Evolutionary conservation across 2,888 invertebrate species (phyloP), one percentile per base, ranked within the genome.

Genomic region (Drosophila setosimentum): DNA sequence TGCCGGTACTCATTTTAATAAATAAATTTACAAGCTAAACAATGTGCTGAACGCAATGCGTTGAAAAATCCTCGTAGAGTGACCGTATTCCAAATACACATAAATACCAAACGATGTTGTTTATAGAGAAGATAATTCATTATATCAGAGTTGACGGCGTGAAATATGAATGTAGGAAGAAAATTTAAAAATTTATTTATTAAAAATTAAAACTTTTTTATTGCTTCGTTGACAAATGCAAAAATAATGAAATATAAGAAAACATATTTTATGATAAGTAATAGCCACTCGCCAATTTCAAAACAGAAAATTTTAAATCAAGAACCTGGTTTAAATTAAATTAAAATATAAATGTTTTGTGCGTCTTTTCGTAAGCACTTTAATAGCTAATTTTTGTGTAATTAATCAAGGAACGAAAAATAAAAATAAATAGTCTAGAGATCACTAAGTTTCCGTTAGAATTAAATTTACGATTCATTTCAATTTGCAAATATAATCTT

Each of bases 1-100:
- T 48, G 8, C 55, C 67, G 21, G 50, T 37, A 48, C 42, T 84
- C 89, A 83, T 89, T 72, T 72, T 68, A 45, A 71, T 65, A 50
- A n/a, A 71, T 7, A 61, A 35, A 29, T 32, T 24, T 29, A 27
- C 3, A 16, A 45, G 24, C 4, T 42, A 70, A 70, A 55, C 32
- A 29, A 53, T 45, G 8, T 16, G 4, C 4, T 1, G 24, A 45
- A 45, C 4, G 16, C 3, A 60, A 32, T 57, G 30, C 4, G 16
- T n/a, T 24, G 3, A 7, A 49, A 24, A 27, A 7, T 3, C 8
- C 10, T 0, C 1, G 2, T 18, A 45, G 65, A 66, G 63, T 75
- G 75, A 50, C 75, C 59, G 40, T 24, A 32, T 40, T 3, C 1
- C 24, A 53, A 51, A 55, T 29, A 27, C 21, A n/a, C 0, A 45